These are phyloP conservation scores for Cotesia congregata DNA, from an alignment of 2,888 invertebrate genomes.

Conservation along the genomic window DNA sequence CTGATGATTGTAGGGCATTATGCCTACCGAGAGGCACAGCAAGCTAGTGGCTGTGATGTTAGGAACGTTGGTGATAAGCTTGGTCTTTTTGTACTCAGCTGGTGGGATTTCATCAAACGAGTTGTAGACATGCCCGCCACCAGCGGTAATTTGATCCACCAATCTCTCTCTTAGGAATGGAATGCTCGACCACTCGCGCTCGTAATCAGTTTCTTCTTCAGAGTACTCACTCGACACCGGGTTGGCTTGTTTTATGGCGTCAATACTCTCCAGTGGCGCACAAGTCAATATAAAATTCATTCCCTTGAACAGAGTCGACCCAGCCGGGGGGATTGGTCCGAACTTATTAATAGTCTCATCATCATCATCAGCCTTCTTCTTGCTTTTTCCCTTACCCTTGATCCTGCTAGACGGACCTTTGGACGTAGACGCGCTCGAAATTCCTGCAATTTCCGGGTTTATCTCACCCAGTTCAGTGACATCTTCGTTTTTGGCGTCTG, in stretches of 20 bases:
- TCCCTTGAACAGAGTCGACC: slow-evolving; percentile 72
- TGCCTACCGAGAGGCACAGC: slow-evolving; percentile 78
- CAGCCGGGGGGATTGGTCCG: slow-evolving; percentile 73
- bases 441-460: slow-evolving; percentile 59
- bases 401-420: slow-evolving; percentile 64
- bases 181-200: slow-evolving; percentile 72
- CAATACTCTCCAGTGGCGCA: slow-evolving; percentile 68
- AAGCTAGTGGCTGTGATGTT: slow-evolving; percentile 83
- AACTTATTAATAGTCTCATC: slow-evolving; percentile 71
- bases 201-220: slow-evolving; percentile 72
- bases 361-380: slow-evolving; percentile 72
- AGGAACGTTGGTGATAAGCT: slow-evolving; percentile 79
- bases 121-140: slow-evolving; percentile 77
- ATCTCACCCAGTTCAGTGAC: slow-evolving; percentile 53
- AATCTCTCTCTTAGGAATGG: slow-evolving; percentile 75
- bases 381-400: slow-evolving; percentile 73
- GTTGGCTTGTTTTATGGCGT: slow-evolving; percentile 39
- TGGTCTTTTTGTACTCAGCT: slow-evolving; percentile 73
- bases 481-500: slow-evolving; percentile 54
- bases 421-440: slow-evolving; percentile 50
- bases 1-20: slow-evolving; percentile 76
- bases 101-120: slow-evolving; percentile 73
- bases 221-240: slow-evolving; percentile 58
- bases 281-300: slow-evolving; percentile 75
- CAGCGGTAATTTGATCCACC: slow-evolving; percentile 75